Evolutionary conservation across 1,140 invertebrate genomes (phyloP).

Genomic region (Drosophila equinoxialis): DNA sequence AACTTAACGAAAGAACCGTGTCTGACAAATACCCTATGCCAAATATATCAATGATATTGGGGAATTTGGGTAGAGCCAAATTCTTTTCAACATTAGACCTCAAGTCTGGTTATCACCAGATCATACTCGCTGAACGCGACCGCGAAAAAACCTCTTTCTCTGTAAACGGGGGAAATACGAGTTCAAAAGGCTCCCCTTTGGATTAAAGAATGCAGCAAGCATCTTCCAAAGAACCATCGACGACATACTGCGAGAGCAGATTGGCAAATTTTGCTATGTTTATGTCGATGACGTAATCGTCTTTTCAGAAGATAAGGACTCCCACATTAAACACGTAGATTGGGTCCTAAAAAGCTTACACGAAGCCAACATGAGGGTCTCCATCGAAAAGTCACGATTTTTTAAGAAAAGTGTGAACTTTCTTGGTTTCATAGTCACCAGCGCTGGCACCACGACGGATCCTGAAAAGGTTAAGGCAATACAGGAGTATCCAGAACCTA

Average conservation of each 20-base stretch:
- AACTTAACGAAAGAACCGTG: too few species aligned
- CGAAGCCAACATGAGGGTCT: slow-evolving; percentile 1
- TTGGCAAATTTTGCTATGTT: not conserved
- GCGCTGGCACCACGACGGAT: too few species aligned
- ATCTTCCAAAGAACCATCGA: slow-evolving; percentile 1
- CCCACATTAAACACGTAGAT: too few species aligned
- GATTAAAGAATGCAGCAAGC: slow-evolving; percentile 3
- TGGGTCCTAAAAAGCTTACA: too few species aligned
- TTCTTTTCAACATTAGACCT: slow-evolving; percentile 23
- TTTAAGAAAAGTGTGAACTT: slow-evolving; percentile 19
- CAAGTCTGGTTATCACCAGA: slow-evolving; percentile 6
- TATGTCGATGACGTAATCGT: too few species aligned
- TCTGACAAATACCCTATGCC: too few species aligned
- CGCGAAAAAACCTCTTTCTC: slow-evolving; percentile 10
- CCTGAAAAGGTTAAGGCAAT: too few species aligned
- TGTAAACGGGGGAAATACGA: slow-evolving; percentile 25
- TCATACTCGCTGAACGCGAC: slow-evolving; percentile 9
- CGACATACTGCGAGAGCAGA: not conserved
- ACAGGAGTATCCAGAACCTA: too few species aligned
- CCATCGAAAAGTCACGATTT: slow-evolving; percentile 24
- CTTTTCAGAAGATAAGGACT: too few species aligned
- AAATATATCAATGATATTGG: too few species aligned
- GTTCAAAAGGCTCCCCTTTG: slow-evolving; percentile 5
- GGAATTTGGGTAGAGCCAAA: slow-evolving; percentile 8
- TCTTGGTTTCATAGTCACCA: too few species aligned